These are phyloP conservation scores for Petromus typicus DNA, from an alignment of 2,113 vertebrate species.

Conservation along the genomic window DNA sequence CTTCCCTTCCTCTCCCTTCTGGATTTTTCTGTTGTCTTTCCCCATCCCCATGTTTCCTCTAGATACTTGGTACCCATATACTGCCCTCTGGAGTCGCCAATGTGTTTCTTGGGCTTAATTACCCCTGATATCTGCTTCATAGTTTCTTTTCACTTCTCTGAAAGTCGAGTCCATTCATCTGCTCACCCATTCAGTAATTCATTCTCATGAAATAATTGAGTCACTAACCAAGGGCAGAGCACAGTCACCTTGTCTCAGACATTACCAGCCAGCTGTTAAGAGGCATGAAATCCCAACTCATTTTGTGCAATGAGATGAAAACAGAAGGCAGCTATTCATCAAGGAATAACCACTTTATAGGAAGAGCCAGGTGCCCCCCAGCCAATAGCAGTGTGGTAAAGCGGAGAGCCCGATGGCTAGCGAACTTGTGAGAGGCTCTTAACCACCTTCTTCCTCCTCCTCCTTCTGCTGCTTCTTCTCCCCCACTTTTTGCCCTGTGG, in stretches of 20 bases:
- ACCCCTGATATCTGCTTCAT: background rate
- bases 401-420: background rate
- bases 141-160: background rate
- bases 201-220: background rate
- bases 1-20: background rate
- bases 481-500: background rate
- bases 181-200: background rate
- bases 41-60: background rate
- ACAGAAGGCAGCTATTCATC: background rate
- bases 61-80: too few relatives aligned
- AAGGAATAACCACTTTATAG: background rate
- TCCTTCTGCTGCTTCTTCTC: background rate
- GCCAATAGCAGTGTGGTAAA: too few relatives aligned
- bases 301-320: background rate
- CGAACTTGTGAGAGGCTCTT: background rate
- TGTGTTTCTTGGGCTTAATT: background rate
- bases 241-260: background rate
- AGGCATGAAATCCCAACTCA: background rate
- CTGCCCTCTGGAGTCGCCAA: background rate
- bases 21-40: background rate
- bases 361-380: background rate
- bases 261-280: background rate
- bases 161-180: background rate
- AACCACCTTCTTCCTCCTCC: background rate
- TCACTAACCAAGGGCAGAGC: background rate